Conservation (phyloP, 2,888 invertebrate genomes). For the Saturnia pavonia region DNA sequence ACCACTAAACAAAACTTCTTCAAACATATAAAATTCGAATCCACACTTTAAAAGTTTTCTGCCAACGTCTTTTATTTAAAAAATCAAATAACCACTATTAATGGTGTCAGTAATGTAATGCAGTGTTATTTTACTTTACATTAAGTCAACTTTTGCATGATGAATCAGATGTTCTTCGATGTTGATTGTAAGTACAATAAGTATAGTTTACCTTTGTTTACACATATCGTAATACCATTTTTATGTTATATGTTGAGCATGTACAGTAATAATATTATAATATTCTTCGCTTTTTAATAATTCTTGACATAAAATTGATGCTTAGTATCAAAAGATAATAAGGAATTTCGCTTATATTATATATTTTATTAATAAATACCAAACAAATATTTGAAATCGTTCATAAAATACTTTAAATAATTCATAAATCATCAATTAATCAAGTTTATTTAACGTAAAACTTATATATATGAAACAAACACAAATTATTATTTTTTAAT, state of each 20-base stretch:
- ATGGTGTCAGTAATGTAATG: neutral
- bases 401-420: too few species aligned
- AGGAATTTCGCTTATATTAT: too few species aligned
- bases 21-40: neutral
- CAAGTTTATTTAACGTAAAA: too few species aligned
- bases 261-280: neutral
- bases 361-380: too few species aligned
- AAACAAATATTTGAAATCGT: too few species aligned
- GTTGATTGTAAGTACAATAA: constrained; percentile 21
- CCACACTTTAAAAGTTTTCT: neutral
- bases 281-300: too few species aligned
- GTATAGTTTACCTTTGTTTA: neutral
- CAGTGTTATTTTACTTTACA: constrained; percentile 10
- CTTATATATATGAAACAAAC: too few species aligned
- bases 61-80: neutral
- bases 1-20: neutral
- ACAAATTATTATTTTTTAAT: too few species aligned
- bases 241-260: neutral
- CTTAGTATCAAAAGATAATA: too few species aligned
- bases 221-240: neutral
- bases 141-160: constrained; percentile 15
- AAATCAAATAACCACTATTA: neutral
- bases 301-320: too few species aligned
- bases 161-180: constrained; percentile 20
- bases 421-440: too few species aligned